Evolutionary conservation across 2,113 vertebrate species (phyloP).

Genomic region (Sceloporus tristichus): DNA sequence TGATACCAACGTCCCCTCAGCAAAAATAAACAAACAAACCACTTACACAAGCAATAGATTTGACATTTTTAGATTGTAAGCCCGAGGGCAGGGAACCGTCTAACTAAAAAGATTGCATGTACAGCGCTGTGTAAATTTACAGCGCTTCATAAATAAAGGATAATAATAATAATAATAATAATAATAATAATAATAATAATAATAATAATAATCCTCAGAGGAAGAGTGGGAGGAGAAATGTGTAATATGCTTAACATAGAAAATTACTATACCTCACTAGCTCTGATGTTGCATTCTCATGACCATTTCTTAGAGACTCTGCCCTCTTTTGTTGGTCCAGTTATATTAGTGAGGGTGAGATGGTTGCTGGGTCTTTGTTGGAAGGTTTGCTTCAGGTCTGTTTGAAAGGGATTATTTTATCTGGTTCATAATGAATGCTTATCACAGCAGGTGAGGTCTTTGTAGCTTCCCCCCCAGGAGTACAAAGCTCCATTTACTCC

Average conservation of each 20-base stretch:
- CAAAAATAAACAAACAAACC: neutral
- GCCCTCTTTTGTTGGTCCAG: too few relatives aligned
- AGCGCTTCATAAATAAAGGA: too few relatives aligned
- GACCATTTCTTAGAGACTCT: neutral
- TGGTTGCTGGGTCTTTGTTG: neutral
- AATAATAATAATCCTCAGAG: neutral
- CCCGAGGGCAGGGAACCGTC: too few relatives aligned
- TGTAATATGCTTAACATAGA: neutral
- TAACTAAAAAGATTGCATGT: too few relatives aligned
- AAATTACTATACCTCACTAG: neutral
- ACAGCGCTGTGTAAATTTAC: too few relatives aligned
- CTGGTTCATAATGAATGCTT: neutral
- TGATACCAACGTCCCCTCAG: neutral
- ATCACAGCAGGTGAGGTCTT: slow-evolving; percentile 3
- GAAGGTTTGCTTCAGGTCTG: neutral
- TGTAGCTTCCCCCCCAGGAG: neutral
- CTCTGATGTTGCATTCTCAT: neutral
- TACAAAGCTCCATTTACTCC: slow-evolving; percentile 5
- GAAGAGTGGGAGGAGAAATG: neutral
- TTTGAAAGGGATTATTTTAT: slow-evolving; percentile 2
- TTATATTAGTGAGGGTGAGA: neutral
- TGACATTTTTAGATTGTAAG: neutral
- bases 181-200: too few relatives aligned
- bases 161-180: too few relatives aligned
- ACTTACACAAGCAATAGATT: neutral